Base-by-base conservation (phyloP, 2,888 invertebrate genomes). In the Chalcis sispes region DNA sequence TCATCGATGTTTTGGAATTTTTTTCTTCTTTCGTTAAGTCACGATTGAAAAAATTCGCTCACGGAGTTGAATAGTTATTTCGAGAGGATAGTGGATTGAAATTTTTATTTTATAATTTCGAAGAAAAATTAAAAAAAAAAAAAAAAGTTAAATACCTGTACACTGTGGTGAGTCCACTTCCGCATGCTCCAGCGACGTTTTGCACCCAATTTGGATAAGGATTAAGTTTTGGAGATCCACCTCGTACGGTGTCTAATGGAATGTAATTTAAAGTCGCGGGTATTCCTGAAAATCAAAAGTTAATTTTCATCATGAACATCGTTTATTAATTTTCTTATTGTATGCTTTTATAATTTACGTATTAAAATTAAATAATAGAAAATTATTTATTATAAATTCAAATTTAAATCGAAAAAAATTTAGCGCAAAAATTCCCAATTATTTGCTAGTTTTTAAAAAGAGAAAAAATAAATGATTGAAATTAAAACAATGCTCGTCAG, bases 191-290 rank as follows among this genome's bases (percentile, higher is more conserved):
- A 56, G 94, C 90, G 79, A 92, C 92, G 83, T 96, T 96, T 83
- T 92, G 92, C 54, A 91, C 90, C 91, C 93, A 94, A 85, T 93
- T 93, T 7, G 96, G 96, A 86, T 95, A 96, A 1, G 96, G 95
- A 74, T 91, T 94, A 42, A 96, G 89, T 80, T 92, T 92, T 0
- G 95, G 95, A 0, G 95, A 94, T n/a, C 93, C 92, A 10, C 92
- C 91, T 80, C 91, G 90, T 15, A 92, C 91, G 13, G 91, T 90
- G 80, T 93, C 93, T 83, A 95, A 89, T 2, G 94, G 91, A 76
- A 96, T 93, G 89, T 95, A 95, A 86, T 95, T 96, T 77, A 96
- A 89, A 1, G 95, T 95, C 2, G 95, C 92, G 42, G 95, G 95
- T 78, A 96, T 93, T 82, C 95, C 95, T 95, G 86, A 20, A 87